Evolutionary conservation across 64 coral and sea anemone species (phyloP).

Genomic region (Actinia equina): DNA sequence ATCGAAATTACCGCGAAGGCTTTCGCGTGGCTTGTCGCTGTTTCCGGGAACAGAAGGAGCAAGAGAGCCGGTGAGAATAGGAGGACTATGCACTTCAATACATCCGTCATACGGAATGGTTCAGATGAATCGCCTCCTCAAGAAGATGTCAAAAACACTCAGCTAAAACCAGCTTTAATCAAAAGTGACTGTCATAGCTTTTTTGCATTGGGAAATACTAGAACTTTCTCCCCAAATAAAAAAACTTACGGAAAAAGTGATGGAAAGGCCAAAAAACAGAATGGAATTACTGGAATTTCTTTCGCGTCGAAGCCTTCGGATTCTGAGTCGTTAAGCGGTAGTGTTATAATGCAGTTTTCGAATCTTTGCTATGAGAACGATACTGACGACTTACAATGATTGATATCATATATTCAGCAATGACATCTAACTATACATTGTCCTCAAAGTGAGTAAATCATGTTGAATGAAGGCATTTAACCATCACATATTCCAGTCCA

Average conservation of each 20-base stretch:
- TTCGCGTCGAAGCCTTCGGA: neutral
- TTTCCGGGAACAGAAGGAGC: neutral
- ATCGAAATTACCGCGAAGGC: conserved; percentile 73
- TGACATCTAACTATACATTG: too few species aligned
- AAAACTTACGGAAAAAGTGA: neutral
- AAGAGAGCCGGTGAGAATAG: neutral
- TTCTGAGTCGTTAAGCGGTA: neutral
- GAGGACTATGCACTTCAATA: neutral
- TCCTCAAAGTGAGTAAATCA: too few species aligned
- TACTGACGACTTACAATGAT: neutral
- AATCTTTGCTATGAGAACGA: conserved; percentile 2
- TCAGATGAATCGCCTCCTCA: neutral
- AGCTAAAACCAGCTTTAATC: neutral
- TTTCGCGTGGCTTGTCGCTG: conserved; percentile 69
- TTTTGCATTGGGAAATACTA: neutral
- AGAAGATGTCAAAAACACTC: neutral
- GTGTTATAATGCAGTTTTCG: neutral
- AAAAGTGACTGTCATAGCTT: neutral
- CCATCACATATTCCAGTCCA: neutral
- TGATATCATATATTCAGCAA: neutral
- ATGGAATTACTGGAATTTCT: neutral
- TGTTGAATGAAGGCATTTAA: neutral
- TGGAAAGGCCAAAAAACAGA: neutral
- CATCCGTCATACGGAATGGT: neutral
- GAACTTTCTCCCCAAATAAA: neutral